phyloP scores from a whole-genome alignment of 2,113 vertebrate species.

The Psittacus erithacus region DNA sequence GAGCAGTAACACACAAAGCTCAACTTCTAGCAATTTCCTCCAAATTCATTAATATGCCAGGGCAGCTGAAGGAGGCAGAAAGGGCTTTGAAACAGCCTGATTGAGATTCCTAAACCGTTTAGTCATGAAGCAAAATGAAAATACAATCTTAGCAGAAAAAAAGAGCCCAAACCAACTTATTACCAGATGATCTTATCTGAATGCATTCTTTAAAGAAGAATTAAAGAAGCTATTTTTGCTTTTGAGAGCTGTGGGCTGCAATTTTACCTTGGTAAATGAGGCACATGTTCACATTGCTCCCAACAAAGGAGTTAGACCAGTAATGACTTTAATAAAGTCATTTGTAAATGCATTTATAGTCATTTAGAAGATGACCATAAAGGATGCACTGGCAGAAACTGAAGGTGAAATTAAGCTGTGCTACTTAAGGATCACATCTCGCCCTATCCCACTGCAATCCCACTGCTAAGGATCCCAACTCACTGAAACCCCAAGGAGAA shows the following conservation, averaged over 20 bases:
- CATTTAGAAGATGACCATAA: not conserved
- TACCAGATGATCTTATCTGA: not conserved
- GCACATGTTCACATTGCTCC: not conserved
- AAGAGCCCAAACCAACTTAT: not conserved
- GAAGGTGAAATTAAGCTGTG: not conserved
- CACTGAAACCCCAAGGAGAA: not conserved
- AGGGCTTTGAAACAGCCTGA: constrained; percentile 42
- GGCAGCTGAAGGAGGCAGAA: constrained; percentile 70
- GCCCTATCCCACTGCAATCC: not conserved
- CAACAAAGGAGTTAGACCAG: not conserved
- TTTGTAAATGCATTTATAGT: not conserved
- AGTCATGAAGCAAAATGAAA: constrained; percentile 51
- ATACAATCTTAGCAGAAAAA: constrained; percentile 2
- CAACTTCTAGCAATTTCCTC: constrained; percentile 63
- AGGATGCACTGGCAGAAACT: not conserved
- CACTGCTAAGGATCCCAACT: not conserved
- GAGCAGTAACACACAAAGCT: constrained; percentile 63
- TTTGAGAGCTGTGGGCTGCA: not conserved
- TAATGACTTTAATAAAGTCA: not conserved
- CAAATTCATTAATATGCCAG: constrained; percentile 30
- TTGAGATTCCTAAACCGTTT: constrained; percentile 52
- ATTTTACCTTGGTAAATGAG: not conserved
- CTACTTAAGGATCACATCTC: not conserved
- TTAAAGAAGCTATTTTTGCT: constrained; percentile 8
- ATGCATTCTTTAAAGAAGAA: not conserved